Base-by-base conservation (phyloP, 1,140 invertebrate species). In the Helicoverpa zea region DNA sequence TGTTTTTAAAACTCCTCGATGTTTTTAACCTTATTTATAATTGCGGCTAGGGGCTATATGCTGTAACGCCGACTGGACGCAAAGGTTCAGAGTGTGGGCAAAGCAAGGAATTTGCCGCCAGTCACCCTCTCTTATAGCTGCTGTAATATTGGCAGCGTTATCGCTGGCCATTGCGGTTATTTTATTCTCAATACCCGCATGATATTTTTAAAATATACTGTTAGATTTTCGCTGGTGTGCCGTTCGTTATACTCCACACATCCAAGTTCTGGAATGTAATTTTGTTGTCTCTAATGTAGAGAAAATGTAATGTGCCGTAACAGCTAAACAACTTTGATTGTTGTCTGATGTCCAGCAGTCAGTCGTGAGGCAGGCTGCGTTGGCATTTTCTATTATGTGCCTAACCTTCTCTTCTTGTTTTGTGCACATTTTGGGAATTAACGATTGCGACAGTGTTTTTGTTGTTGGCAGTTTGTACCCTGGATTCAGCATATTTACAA, bases 241-340 rank as follows among this genome's bases (percentile, higher is more conserved):
- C 35, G 5, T 43, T 43, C 35, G 1, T 43, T 43, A 9, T 43
- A 43, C 35, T 43, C 35, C 35, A 77, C 54, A 66, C 80, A 87
- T 47, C 75, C 86, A 64, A 83, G 74, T 52, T 83, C 23, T 63
- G 35, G 78, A 84, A 43, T 81, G 66, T 29, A 83, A 47, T 59
- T 81, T 79, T 43, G 52, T 30, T 43, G 81, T 76, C 13, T 59
- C 52, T 59, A 9, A 59, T 59, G 56, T 59, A 82, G 87, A 35
- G 35, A 12, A 10, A 68, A 91, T 80, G 80, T 81, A 92, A 81
- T 92, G 89, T 1, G 80, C 88, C 18, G 86, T 89, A 7, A 92
- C 72, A 11, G 84, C 84, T 13, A 87, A 79, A 82, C 78, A 92
- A 78, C 86, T 43, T 43, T 43, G 5, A 43, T 43, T 9, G 9